Conservation (phyloP, 1,140 invertebrate species). For the Drosophila tristis region DNA sequence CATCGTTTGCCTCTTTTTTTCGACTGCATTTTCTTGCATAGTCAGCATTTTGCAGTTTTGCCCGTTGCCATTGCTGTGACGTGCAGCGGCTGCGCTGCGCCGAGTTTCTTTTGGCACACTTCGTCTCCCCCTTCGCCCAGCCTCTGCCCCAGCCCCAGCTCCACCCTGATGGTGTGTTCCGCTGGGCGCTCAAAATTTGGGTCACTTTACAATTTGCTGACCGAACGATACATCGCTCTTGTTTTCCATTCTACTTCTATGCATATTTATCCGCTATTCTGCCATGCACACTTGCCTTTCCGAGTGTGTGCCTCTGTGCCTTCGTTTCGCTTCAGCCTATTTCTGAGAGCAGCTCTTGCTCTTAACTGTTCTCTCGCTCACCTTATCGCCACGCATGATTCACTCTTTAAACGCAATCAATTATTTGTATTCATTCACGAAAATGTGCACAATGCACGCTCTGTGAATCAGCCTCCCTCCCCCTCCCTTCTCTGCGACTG, state of each 20-base stretch:
- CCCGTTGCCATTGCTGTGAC: conserved; percentile 51
- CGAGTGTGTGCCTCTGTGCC: conserved; percentile 20
- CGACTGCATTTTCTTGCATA: conserved; percentile 77
- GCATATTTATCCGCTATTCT: conserved; percentile 65
- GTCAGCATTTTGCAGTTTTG: conserved; percentile 71
- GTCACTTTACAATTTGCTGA: conserved; percentile 81
- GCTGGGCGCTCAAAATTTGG: conserved; percentile 64
- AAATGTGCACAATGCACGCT: conserved; percentile 67
- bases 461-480: conserved; percentile 45
- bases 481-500: background rate
- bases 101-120: conserved; percentile 70
- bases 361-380: conserved; percentile 22
- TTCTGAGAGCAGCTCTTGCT: conserved; percentile 32
- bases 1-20: conserved; percentile 41
- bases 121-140: conserved; percentile 28
- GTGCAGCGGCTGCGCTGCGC: conserved; percentile 57
- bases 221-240: conserved; percentile 68
- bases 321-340: conserved; percentile 55
- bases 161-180: background rate
- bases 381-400: conserved; percentile 74
- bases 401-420: conserved; percentile 69
- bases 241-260: conserved; percentile 50
- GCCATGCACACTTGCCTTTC: conserved; percentile 59
- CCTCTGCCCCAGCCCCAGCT: conserved; percentile 2
- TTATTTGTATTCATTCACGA: conserved; percentile 76